Percentiles rank a stretch among this genome's conserved stretches.
Conservation (phyloP, 2,888 invertebrate species). For the Cryptus armator region DNA sequence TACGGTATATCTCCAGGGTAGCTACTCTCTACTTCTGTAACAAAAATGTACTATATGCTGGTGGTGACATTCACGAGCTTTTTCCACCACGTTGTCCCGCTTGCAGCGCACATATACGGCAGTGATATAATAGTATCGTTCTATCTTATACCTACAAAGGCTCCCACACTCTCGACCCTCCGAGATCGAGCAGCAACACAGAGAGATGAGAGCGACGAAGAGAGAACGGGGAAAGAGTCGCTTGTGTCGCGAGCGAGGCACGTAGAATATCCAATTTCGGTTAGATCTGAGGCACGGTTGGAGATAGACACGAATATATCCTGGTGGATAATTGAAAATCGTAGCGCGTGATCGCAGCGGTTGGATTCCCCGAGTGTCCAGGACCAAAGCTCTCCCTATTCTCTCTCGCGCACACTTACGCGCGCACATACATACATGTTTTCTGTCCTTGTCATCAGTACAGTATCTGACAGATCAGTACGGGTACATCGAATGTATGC, state of each 20-base stretch:
- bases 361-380: constrained; percentile 57
- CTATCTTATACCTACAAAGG: constrained; percentile 36
- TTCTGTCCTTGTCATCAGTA: constrained; percentile 20
- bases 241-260: constrained; percentile 51
- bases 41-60: constrained; percentile 24
- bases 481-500: constrained; percentile 23
- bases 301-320: constrained; percentile 72
- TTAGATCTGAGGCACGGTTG: constrained; percentile 68
- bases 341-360: constrained; percentile 65
- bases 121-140: constrained; percentile 35
- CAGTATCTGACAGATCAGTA: constrained; percentile 36
- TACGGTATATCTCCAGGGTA: neutral
- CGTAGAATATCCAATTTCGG: constrained; percentile 73
- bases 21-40: constrained; percentile 1
- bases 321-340: constrained; percentile 73
- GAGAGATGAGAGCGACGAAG: neutral
- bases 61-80: constrained; percentile 18
- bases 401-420: neutral
- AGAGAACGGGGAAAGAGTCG: constrained; percentile 1
- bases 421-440: neutral
- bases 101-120: neutral
- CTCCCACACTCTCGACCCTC: constrained; percentile 23
- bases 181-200: neutral
- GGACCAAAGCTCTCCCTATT: constrained; percentile 7
- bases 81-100: constrained; percentile 12